Percentiles rank a stretch among this genome's conserved stretches.
These are phyloP conservation scores for Eucidaris tribuloides DNA, from an alignment of 35 echinoderm and acorn worm species.

Conservation along the genomic window DNA sequence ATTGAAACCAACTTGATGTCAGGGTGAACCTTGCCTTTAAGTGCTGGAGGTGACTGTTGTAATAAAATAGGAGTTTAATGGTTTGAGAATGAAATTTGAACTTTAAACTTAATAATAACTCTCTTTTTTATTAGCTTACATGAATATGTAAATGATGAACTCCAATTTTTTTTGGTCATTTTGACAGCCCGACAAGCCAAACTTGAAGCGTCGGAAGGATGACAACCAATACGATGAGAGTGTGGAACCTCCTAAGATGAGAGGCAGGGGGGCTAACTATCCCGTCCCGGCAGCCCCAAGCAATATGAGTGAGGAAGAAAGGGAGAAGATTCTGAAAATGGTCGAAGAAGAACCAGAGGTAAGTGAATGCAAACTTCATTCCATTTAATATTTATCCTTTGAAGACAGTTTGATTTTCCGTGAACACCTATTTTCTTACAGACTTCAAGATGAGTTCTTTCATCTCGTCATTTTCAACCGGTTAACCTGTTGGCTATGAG, in stretches of 20 bases:
- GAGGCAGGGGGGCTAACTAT: neutral
- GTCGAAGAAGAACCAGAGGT: constrained; percentile 98
- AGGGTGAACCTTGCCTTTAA: too few species aligned
- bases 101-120: too few species aligned
- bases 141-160: too few species aligned
- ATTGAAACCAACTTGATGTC: too few species aligned
- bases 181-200: constrained; percentile 87
- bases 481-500: neutral
- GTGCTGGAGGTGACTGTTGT: too few species aligned
- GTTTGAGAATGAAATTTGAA: too few species aligned
- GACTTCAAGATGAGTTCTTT: neutral
- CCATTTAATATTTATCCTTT: neutral
- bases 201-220: constrained; percentile 61
- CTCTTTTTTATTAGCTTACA: too few species aligned
- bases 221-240: constrained; percentile 40
- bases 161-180: neutral
- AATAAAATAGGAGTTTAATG: too few species aligned
- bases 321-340: constrained; percentile 68
- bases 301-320: constrained; percentile 73
- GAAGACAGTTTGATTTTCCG: neutral
- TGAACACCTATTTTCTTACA: neutral
- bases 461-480: neutral
- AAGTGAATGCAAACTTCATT: neutral
- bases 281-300: neutral
- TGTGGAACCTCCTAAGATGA: neutral